Percentiles rank a stretch among this genome's conserved stretches.
Evolutionary conservation across 1,140 invertebrate species (phyloP).

Genomic region (Procambarus virginalis): DNA sequence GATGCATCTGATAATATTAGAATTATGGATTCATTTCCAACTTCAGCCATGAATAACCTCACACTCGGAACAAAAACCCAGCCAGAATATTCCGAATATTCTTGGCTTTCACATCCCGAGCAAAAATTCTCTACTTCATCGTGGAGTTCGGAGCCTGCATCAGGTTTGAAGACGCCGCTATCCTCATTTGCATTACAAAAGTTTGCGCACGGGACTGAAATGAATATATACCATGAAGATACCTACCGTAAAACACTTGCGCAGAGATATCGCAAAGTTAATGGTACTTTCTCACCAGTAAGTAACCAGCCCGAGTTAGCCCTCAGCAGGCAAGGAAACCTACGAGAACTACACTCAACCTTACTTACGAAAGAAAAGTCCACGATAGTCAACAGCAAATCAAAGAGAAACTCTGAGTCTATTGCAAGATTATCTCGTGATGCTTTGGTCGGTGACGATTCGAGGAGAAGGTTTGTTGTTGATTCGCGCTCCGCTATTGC

Average conservation of each 20-base stretch:
- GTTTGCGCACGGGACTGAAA: neutral
- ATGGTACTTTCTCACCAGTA: neutral
- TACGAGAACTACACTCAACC: no score
- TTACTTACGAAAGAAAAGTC: no score
- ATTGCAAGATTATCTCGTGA: no score
- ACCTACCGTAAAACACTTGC: neutral
- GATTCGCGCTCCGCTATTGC: no score
- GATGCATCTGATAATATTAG: neutral
- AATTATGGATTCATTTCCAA: neutral
- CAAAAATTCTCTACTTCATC: neutral
- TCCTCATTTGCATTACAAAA: neutral
- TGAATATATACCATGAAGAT: neutral
- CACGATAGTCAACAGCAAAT: no score
- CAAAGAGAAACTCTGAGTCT: no score
- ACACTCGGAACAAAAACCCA: neutral
- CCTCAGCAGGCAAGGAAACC: no score
- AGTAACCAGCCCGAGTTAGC: neutral
- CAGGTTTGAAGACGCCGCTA: neutral
- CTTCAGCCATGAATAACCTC: neutral
- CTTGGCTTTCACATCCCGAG: neutral
- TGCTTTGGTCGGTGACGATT: no score
- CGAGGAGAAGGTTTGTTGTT: no score
- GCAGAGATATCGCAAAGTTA: neutral
- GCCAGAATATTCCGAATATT: neutral
- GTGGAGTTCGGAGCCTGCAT: neutral